A percentile compares a stretch with the other conserved stretches of the same genome.
Conservation (phyloP, 1,140 invertebrate genomes). For the Hypsibius dujardini region DNA sequence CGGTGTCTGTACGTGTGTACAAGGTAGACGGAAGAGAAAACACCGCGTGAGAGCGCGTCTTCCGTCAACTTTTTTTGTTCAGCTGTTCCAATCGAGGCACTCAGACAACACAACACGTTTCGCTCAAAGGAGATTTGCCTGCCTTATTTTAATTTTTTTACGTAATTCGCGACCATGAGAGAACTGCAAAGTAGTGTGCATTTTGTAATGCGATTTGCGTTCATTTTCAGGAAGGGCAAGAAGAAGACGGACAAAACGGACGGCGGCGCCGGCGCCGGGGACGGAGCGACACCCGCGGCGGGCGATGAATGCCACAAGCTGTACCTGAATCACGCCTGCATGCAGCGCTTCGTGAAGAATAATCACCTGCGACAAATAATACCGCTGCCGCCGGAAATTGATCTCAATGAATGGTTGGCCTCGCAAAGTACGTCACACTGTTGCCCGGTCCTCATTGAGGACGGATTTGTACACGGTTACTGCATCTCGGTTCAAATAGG, state of each 20-base stretch:
- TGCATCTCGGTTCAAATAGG: too few relatives aligned
- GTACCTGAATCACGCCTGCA: constrained; percentile 76
- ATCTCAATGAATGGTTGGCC: constrained; percentile 95
- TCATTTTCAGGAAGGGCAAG: constrained; percentile 72
- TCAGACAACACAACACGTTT: too few relatives aligned
- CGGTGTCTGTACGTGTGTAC: too few relatives aligned
- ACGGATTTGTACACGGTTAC: too few relatives aligned
- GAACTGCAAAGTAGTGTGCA: too few relatives aligned
- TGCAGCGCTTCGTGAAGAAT: constrained; percentile 78
- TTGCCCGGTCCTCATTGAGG: background rate
- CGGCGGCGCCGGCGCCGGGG: constrained; percentile 28
- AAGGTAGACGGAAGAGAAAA: too few relatives aligned
- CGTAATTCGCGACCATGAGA: too few relatives aligned
- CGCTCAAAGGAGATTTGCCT: too few relatives aligned
- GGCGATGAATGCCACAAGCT: constrained; percentile 62
- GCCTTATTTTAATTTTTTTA: too few relatives aligned
- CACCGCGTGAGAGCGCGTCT: too few relatives aligned
- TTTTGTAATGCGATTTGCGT: background rate
- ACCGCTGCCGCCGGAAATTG: constrained; percentile 73
- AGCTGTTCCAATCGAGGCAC: too few relatives aligned
- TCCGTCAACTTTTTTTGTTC: too few relatives aligned
- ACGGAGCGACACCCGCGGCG: constrained; percentile 38
- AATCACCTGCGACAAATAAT: constrained; percentile 76
- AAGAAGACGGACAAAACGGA: constrained; percentile 57
- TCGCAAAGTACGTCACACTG: constrained; percentile 64